phyloP scores from a whole-genome alignment of 2,888 invertebrate species.

The Chironomus tentans region DNA sequence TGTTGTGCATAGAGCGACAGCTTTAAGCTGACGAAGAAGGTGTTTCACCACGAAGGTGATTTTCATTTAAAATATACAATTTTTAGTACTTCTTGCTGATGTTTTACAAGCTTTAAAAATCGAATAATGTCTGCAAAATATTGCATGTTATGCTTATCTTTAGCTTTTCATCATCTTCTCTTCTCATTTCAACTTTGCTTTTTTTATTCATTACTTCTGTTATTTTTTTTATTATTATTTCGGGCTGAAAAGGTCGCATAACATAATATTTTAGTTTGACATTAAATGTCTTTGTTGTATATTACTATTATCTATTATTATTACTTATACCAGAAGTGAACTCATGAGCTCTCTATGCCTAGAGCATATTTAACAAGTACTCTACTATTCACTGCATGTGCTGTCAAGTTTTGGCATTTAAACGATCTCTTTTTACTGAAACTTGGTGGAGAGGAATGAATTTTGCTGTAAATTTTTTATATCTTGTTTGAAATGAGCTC shows the following conservation, averaged over 20 bases:
- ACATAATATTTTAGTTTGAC: neutral
- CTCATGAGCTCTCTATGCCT: too few relatives aligned
- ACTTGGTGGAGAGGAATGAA: too few relatives aligned
- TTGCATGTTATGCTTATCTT: neutral
- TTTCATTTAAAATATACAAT: too few relatives aligned
- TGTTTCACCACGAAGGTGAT: neutral
- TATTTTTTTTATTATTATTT: neutral
- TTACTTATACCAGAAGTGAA: neutral
- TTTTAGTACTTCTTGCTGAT: neutral
- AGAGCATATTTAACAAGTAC: too few relatives aligned
- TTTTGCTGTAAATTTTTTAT: too few relatives aligned
- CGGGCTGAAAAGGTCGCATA: neutral
- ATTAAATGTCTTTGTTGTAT: neutral
- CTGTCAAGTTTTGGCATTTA: neutral
- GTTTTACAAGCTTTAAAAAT: neutral
- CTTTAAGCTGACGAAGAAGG: neutral
- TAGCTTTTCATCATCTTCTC: neutral
- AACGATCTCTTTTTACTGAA: neutral
- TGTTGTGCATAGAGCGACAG: neutral
- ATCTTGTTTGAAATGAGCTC: too few relatives aligned
- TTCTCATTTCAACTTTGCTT: neutral
- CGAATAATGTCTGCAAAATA: neutral
- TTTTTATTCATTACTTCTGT: neutral
- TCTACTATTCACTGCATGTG: too few relatives aligned
- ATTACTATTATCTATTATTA: neutral